phyloP scores from a whole-genome alignment of 2,888 invertebrate species.

The Heliconius charithonia region DNA sequence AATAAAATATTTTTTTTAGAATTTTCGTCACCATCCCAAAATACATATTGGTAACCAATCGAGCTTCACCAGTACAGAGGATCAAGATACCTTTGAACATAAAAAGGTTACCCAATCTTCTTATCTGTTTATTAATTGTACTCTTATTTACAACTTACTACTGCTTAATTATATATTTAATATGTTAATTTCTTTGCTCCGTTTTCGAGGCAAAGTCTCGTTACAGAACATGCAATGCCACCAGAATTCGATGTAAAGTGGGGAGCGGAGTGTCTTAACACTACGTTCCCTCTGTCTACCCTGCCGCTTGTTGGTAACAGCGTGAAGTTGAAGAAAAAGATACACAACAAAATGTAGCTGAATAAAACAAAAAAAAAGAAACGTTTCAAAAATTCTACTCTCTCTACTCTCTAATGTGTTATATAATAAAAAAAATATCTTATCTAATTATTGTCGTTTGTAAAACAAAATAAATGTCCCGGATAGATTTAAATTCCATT shows the following conservation, averaged over 20 bases:
- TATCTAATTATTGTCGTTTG: background rate
- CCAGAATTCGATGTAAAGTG: background rate
- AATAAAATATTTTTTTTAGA: slow-evolving; percentile 3
- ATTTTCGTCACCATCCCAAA: slow-evolving; percentile 12
- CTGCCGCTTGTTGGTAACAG: too few relatives aligned
- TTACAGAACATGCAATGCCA: too few relatives aligned
- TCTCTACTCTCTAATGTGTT: too few relatives aligned
- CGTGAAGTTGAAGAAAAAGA: too few relatives aligned
- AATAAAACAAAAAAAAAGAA: too few relatives aligned
- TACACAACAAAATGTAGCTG: too few relatives aligned
- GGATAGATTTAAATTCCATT: background rate
- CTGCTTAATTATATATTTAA: background rate
- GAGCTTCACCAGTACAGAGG: slow-evolving; percentile 28
- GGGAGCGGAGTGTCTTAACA: background rate
- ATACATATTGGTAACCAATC: slow-evolving; percentile 25
- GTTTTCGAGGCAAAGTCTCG: background rate
- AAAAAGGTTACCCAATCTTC: slow-evolving; percentile 16
- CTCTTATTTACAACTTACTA: too few relatives aligned
- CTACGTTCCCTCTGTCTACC: background rate
- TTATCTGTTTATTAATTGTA: background rate
- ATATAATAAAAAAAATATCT: background rate
- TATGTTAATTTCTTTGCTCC: background rate
- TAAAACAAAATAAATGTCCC: slow-evolving; percentile 1
- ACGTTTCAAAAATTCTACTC: too few relatives aligned
- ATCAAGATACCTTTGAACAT: slow-evolving; percentile 33